Evolutionary conservation across 2,113 vertebrate species (phyloP).

Genomic region (Apodemus sylvaticus): DNA sequence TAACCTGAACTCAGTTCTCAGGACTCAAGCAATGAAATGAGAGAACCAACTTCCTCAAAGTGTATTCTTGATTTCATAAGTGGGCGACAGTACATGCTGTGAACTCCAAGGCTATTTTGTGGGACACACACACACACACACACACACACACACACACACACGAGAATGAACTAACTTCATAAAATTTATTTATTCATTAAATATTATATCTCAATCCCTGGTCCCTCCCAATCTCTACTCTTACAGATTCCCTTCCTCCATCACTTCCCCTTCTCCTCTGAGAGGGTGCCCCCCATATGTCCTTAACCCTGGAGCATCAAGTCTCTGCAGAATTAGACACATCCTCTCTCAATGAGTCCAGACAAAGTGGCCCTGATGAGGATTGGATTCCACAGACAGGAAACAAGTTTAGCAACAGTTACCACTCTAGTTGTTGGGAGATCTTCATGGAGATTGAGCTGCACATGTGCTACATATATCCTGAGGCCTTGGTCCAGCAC

Average conservation of each 20-base stretch:
- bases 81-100: neutral
- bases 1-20: neutral
- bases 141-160: neutral
- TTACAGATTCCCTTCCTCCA: neutral
- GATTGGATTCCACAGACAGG: neutral
- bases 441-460: neutral
- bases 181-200: neutral
- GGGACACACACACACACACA: neutral
- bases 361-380: neutral
- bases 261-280: neutral
- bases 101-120: no score
- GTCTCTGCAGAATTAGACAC: neutral
- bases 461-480: neutral
- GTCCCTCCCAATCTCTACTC: no score
- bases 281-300: neutral
- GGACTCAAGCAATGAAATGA: neutral
- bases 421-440: neutral
- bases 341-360: neutral
- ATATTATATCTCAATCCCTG: neutral
- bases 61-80: neutral
- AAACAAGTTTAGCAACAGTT: neutral
- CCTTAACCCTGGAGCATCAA: neutral
- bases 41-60: neutral
- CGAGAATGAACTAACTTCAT: neutral
- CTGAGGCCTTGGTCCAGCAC: neutral